These are phyloP conservation scores for Achlya flavicornis DNA, from an alignment of 2,888 invertebrate genomes.

Conservation along the genomic window DNA sequence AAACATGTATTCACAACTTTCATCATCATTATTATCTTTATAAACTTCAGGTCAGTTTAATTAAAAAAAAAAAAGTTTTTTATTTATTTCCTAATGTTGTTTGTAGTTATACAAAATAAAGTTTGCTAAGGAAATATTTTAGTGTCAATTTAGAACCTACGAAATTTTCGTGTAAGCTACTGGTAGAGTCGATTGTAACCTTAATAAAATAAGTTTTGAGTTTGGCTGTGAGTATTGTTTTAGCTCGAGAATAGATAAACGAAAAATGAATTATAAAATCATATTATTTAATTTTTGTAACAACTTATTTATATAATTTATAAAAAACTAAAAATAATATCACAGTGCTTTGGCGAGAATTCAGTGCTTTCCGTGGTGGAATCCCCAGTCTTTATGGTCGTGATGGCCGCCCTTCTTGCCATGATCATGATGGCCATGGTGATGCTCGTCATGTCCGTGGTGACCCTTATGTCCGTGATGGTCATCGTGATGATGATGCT, in stretches of 20 bases:
- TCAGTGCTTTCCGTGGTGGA: constrained; percentile 78
- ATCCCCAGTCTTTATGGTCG: constrained; percentile 76
- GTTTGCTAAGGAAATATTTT: too few relatives aligned
- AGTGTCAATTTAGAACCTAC: too few relatives aligned
- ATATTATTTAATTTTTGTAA: constrained; percentile 34
- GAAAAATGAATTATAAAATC: neutral
- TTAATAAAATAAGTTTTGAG: too few relatives aligned
- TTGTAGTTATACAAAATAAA: too few relatives aligned
- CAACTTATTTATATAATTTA: constrained; percentile 42
- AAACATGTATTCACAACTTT: too few relatives aligned
- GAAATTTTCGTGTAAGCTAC: too few relatives aligned
- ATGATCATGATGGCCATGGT: constrained; percentile 76
- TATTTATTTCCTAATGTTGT: too few relatives aligned
- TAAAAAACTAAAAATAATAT: constrained; percentile 59
- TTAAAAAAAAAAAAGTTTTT: too few relatives aligned
- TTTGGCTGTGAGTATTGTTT: too few relatives aligned
- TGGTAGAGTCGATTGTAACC: too few relatives aligned
- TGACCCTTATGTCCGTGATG: constrained; percentile 78
- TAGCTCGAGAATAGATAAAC: neutral
- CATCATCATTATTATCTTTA: too few relatives aligned
- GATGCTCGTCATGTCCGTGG: constrained; percentile 78
- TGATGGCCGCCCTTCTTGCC: constrained; percentile 79
- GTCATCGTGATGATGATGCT: constrained; percentile 73
- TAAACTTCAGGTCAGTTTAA: too few relatives aligned
- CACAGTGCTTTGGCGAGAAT: constrained; percentile 60